Percentiles rank a stretch among this genome's conserved stretches.
phyloP scores from a whole-genome alignment of 2,888 invertebrate species.

The Noctuana brunneofusca region DNA sequence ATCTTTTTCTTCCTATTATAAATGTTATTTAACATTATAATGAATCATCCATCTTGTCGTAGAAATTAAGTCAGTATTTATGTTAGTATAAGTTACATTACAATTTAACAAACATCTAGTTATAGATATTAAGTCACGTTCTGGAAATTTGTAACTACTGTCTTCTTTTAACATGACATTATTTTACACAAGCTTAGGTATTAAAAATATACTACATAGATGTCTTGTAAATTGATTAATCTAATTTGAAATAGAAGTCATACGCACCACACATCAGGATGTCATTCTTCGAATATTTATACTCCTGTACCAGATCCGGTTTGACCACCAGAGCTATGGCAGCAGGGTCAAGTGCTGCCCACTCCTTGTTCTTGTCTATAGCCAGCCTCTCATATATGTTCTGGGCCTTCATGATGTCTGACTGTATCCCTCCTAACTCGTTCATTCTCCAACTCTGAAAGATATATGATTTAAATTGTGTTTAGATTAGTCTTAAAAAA shows the following conservation, averaged over 20 bases:
- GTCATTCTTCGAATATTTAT: conserved; percentile 62
- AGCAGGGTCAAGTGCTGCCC: conserved; percentile 67
- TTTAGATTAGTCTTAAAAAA: too few relatives aligned
- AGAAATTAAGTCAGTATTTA: too few relatives aligned
- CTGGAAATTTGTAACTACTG: too few relatives aligned
- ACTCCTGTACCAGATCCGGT: conserved; percentile 60
- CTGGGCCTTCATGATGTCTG: conserved; percentile 60
- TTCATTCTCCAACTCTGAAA: conserved; percentile 62
- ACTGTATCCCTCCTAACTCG: conserved; percentile 57
- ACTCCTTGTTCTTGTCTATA: conserved; percentile 45
- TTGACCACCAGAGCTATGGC: conserved; percentile 54
- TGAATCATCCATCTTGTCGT: too few relatives aligned
- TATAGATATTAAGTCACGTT: too few relatives aligned
- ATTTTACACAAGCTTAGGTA: too few relatives aligned
- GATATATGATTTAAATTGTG: not conserved
- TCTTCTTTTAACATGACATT: too few relatives aligned
- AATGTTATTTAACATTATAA: too few relatives aligned
- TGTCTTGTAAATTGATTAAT: not conserved
- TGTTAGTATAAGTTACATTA: too few relatives aligned
- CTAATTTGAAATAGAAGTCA: not conserved
- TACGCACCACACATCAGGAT: conserved; percentile 64
- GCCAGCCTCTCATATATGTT: conserved; percentile 62
- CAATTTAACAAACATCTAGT: too few relatives aligned
- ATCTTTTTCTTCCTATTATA: too few relatives aligned
- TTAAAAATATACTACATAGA: too few relatives aligned